A percentile compares a stretch with the other conserved stretches of the same genome.
These are phyloP conservation scores for Strigamia transsilvanica DNA, from an alignment of 2,888 invertebrate genomes.

Conservation along the genomic window DNA sequence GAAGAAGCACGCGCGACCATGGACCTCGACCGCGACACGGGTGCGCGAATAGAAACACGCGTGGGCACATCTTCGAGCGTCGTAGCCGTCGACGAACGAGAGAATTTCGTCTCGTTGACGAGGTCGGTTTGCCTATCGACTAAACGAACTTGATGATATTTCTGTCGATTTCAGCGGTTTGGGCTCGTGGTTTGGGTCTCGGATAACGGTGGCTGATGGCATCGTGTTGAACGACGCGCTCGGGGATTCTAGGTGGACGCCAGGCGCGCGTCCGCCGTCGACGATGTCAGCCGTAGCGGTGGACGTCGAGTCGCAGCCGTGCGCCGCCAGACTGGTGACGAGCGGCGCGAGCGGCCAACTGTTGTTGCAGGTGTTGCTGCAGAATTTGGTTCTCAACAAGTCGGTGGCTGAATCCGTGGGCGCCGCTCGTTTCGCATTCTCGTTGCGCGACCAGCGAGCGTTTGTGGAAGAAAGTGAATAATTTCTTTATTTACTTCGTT, in stretches of 20 bases:
- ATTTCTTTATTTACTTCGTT: neutral
- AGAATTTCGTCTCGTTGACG: neutral
- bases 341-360: neutral
- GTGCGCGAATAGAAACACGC: neutral
- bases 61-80: neutral
- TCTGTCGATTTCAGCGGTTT: slow-evolving; percentile 67
- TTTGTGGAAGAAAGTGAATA: neutral
- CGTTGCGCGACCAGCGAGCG: neutral
- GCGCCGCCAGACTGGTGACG: neutral
- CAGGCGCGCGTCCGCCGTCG: neutral
- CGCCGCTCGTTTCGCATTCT: neutral
- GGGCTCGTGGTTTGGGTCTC: slow-evolving; percentile 68
- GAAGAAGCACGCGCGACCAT: neutral
- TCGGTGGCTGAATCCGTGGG: neutral
- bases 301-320: neutral
- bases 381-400: neutral
- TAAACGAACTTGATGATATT: neutral
- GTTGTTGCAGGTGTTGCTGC: neutral
- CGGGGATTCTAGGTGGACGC: neutral
- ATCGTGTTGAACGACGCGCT: slow-evolving; percentile 68
- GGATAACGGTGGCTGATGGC: slow-evolving; percentile 67
- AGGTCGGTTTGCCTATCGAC: neutral
- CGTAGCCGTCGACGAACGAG: slow-evolving; percentile 9
- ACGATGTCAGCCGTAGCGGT: neutral
- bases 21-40: neutral